Base-by-base conservation (phyloP, 2,888 invertebrate species). In the Stramonita haemastoma region DNA sequence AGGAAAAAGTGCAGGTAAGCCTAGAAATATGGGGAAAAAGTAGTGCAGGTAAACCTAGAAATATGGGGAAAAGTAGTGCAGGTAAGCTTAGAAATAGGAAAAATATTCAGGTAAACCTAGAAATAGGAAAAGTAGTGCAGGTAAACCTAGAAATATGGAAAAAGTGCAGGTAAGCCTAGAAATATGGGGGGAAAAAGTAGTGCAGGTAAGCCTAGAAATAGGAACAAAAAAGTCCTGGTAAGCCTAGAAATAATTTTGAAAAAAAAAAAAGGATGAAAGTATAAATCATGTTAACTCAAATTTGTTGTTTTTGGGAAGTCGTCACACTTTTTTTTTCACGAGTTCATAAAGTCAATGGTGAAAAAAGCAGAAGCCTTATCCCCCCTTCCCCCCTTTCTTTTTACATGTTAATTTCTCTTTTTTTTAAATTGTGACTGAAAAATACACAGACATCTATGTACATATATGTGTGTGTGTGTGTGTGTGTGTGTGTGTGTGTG, bases 1-100 rank as follows among this genome's bases (percentile, higher is more conserved):
- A n/a, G n/a, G 98, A 98, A 93, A 96, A 96, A 96, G 91, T 96
- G 96, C 29, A 96, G 93, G 91, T 95, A 96, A 89, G 95, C 95
- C 96, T 96, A n/a, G n/a, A n/a, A n/a, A n/a, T n/a, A n/a, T n/a
- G n/a, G n/a, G 93, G 34, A 89, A 98, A 93, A 96, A 96, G 92
- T 95, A 96, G 91, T 96, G 96, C 29, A 96, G 93, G 91, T 95
- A 96, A 89, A 94, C 95, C 96, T 96, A 93, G 34, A 89, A n/a
- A n/a, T n/a, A n/a, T n/a, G n/a, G 97, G 0, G 98, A 98, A 93
- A 96, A 96, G 92, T 95, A 96, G 91, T 96, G 96, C 29, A 96
- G 93, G 91, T 95, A 96, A 89, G 95, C 95, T 96, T 96, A 93
- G 34, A 89, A n/a, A n/a, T n/a, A n/a, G n/a, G 98, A 98, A 93